These are phyloP conservation scores for Pandemis cinnamomeana DNA, from an alignment of 2,888 invertebrate species.

Conservation along the genomic window DNA sequence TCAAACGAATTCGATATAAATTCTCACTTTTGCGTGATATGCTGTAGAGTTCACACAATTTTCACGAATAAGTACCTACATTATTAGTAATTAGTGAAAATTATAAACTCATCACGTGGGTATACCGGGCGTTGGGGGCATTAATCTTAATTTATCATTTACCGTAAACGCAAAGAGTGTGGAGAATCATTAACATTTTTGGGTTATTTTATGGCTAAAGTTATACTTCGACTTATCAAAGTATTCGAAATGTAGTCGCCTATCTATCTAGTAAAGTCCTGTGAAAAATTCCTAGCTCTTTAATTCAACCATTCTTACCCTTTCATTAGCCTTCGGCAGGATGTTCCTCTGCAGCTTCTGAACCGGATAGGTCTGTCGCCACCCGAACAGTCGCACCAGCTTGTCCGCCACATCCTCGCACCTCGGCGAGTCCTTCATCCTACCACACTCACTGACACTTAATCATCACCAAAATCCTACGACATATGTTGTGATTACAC, in stretches of 20 bases:
- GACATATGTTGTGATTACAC: slow-evolving; percentile 43
- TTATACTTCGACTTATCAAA: background rate
- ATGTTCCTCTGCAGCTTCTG: slow-evolving; percentile 89
- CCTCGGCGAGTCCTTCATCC: slow-evolving; percentile 87
- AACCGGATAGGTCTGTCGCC: slow-evolving; percentile 92
- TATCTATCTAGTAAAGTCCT: no score
- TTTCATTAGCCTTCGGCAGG: slow-evolving; percentile 75
- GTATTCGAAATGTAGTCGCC: background rate
- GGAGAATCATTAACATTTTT: no score
- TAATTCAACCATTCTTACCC: slow-evolving; percentile 52
- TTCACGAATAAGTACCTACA: no score
- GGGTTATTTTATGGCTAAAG: background rate
- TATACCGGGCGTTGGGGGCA: no score
- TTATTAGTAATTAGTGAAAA: no score
- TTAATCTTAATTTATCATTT: no score
- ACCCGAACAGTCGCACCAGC: slow-evolving; percentile 90
- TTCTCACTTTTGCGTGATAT: no score
- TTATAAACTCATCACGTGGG: no score
- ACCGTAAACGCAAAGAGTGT: no score
- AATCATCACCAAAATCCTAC: slow-evolving; percentile 20
- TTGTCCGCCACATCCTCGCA: slow-evolving; percentile 92
- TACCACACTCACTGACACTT: slow-evolving; percentile 40
- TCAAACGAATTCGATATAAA: no score
- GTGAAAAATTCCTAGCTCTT: background rate
- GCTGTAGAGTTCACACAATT: no score